Evolutionary conservation across 1,140 invertebrate species (phyloP).

Genomic region (Dreissena polymorpha): DNA sequence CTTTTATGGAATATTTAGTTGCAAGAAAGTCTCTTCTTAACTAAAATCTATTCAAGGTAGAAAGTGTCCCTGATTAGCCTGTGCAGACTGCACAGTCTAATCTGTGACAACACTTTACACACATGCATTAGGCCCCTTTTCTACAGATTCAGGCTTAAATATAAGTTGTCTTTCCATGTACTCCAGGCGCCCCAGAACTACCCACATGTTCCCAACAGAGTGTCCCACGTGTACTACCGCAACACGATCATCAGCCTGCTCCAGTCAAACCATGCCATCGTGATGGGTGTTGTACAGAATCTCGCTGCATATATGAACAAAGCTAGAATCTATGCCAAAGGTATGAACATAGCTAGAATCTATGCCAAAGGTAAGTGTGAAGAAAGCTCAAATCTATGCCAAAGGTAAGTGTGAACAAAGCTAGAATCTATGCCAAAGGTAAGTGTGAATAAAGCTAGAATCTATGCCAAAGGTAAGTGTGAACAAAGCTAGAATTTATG

Average conservation of each 20-base stretch:
- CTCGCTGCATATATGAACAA: conserved; percentile 95
- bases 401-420: conserved; percentile 83
- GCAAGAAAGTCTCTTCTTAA: no score
- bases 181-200: conserved; percentile 79
- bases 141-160: no score
- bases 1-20: no score
- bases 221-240: conserved; percentile 81
- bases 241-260: conserved; percentile 94
- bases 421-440: no score
- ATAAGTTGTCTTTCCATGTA: no score
- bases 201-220: conserved; percentile 81
- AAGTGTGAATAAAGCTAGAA: conserved; percentile 92
- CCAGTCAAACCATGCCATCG: conserved; percentile 94
- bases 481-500: no score
- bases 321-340: conserved; percentile 86
- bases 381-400: conserved; percentile 87
- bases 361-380: conserved; percentile 83
- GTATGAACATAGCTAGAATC: conserved; percentile 71
- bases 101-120: no score
- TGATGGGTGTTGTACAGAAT: conserved; percentile 96
- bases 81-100: no score
- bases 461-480: conserved; percentile 85
- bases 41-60: no score
- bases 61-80: no score
- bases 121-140: no score